Percentiles rank a stretch among this genome's conserved stretches.
These are phyloP conservation scores for Phaetusa simplex DNA, from an alignment of 2,113 vertebrate genomes.

Conservation along the genomic window DNA sequence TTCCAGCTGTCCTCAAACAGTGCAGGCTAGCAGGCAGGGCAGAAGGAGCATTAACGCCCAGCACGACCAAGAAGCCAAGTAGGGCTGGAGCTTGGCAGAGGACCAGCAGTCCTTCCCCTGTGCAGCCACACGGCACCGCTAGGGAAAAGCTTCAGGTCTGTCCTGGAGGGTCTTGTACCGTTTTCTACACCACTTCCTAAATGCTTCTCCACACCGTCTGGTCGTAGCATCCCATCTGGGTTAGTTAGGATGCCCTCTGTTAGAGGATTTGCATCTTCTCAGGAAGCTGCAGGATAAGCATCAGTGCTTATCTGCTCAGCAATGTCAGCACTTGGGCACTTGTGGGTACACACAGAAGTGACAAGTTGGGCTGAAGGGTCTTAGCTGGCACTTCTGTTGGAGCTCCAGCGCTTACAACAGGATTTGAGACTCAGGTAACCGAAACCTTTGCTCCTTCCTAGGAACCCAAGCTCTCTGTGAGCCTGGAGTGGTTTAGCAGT, in stretches of 20 bases:
- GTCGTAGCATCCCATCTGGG: neutral
- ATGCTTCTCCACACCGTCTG: rapidly evolving
- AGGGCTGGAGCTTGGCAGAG: neutral
- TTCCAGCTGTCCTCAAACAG: neutral
- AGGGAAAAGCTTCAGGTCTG: neutral
- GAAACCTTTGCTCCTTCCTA: neutral
- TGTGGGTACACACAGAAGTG: neutral
- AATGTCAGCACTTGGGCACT: neutral
- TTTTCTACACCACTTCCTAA: neutral
- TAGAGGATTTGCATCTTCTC: neutral
- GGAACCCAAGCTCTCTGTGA: neutral
- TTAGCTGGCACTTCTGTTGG: neutral
- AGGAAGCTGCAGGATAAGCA: neutral
- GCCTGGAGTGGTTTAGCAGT: neutral
- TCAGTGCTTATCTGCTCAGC: neutral
- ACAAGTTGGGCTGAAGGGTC: neutral
- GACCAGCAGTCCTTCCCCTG: neutral
- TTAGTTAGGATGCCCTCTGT: neutral
- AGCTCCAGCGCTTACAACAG: rapidly evolving
- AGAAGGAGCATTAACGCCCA: neutral
- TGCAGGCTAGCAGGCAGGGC: neutral
- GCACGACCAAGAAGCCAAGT: neutral
- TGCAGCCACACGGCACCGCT: rapidly evolving
- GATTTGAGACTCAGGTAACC: neutral
- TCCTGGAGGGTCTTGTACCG: rapidly evolving